Evolutionary conservation across 2,888 invertebrate genomes (phyloP), one percentile per base, ranked within the genome.

Genomic region (Raillietiella orientalis): DNA sequence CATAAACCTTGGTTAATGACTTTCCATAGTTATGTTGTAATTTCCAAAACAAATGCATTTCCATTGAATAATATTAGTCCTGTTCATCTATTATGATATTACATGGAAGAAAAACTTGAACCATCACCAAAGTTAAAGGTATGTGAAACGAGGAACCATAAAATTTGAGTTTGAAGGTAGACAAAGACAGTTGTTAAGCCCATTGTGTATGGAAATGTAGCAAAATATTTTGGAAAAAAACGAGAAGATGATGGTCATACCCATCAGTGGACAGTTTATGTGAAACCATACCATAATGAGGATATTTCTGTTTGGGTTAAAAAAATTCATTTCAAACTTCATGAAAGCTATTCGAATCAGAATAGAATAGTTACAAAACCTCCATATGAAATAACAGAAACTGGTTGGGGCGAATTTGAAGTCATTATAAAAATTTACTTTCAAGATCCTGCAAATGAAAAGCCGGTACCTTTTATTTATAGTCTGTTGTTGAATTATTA

Each of bases 331-430:
- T 93, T 96, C 41, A 96, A 93, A 46, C 51, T 96, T 2, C 93
- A 96, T 39, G 93, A 96, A 46, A 90, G 87, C 45, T 93, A 90
- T 40, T 61, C 71, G 0, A 90, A 87, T 47, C 74, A 72, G 2
- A 84, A 79, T 43, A 56, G 93, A 42, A 75, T 87, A 34, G 59
- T 90, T 1, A 71, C 74, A 0, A 77, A 82, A 43, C 84, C 87
- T 1, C 96, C 93, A 0, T 96, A 82, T 42, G 90, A 93, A 52
- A 62, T 96, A 4, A 77, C 74, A 0, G 93, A 96, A 49, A 93
- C 93, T 1, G 93, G 93, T 2, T 96, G 96, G 93, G 96, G 96
- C 35, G 96, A 96, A 51, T 96, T 96, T 45, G 93, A 96, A 50
- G 74, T 93, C 34, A 72, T 79, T 17, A 87, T 99, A 28, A 90